These are phyloP conservation scores for Drosophila niveifrons DNA, from an alignment of 2,888 invertebrate species.

Conservation along the genomic window DNA sequence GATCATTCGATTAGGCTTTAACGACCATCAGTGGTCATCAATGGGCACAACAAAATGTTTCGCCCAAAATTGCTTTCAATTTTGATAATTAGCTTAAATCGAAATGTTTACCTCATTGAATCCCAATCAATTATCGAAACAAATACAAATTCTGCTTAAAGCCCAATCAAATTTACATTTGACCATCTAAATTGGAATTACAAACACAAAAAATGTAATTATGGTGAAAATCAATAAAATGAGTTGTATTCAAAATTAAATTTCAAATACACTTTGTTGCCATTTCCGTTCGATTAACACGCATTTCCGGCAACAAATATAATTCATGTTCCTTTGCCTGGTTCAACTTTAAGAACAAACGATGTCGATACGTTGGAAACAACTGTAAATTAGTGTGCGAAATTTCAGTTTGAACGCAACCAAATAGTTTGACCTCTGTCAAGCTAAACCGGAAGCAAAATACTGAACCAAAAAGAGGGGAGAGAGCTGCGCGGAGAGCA, in stretches of 20 bases:
- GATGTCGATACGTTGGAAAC: conserved; percentile 33
- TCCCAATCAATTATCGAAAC: conserved; percentile 34
- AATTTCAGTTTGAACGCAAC: conserved; percentile 57
- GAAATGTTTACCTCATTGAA: conserved; percentile 33
- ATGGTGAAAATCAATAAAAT: conserved; percentile 22
- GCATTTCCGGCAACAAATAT: conserved; percentile 62
- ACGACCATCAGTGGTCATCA: conserved; percentile 8
- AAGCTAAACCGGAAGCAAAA: conserved; percentile 66
- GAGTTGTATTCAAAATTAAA: conserved; percentile 27
- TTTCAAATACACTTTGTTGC: conserved; percentile 46
- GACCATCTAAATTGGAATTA: neutral
- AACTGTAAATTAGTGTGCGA: conserved; percentile 72
- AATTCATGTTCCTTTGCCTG: conserved; percentile 31
- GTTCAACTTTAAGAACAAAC: conserved; percentile 34
- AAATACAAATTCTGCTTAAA: conserved; percentile 13
- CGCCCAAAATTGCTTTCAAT: conserved; percentile 35
- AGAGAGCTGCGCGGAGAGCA: conserved; percentile 14
- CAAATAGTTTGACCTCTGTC: conserved; percentile 70
- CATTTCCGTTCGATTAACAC: conserved; percentile 72
- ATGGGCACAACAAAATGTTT: conserved; percentile 19
- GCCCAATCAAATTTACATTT: conserved; percentile 19
- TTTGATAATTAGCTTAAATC: conserved; percentile 32
- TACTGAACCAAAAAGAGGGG: conserved; percentile 13
- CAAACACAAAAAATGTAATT: conserved; percentile 8
- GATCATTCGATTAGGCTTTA: conserved; percentile 19